A percentile compares a stretch with the other conserved stretches of the same genome.
phyloP scores from a whole-genome alignment of 2,113 vertebrate genomes.

The Rostratula benghalensis region DNA sequence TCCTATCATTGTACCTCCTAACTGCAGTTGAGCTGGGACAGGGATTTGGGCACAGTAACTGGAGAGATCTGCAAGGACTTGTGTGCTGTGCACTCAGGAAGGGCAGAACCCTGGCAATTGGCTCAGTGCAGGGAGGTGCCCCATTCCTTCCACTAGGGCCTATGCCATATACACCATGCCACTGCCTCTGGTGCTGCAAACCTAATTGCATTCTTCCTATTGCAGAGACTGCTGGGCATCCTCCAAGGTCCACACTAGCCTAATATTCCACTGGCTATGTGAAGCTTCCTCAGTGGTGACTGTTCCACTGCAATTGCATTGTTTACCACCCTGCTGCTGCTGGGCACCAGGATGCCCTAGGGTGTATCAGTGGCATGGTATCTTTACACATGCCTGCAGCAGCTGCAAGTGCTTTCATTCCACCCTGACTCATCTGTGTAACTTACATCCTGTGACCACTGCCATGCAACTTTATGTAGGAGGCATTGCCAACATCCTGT shows the following conservation, averaged over 20 bases:
- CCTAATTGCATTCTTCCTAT: neutral
- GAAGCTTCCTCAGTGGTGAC: neutral
- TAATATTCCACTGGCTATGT: neutral
- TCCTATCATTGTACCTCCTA: neutral
- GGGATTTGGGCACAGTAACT: neutral
- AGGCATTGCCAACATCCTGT: neutral
- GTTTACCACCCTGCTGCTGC: neutral
- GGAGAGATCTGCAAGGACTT: neutral
- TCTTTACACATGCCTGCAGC: neutral
- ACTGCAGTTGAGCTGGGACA: neutral
- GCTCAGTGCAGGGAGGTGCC: neutral
- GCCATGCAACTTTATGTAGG: neutral
- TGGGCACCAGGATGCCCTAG: neutral
- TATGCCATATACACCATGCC: fast-evolving
- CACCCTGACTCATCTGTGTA: neutral
- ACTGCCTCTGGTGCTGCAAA: neutral
- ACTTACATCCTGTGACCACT: neutral
- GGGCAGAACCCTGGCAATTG: fast-evolving
- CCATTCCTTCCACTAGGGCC: neutral
- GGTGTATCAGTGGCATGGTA: neutral
- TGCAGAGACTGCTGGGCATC: neutral
- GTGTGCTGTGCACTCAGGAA: neutral
- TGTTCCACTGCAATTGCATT: neutral
- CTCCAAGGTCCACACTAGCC: neutral
- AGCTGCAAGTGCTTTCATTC: neutral